Evolutionary conservation across 1,140 invertebrate species (phyloP).

Genomic region (Hylaeus volcanicus): DNA sequence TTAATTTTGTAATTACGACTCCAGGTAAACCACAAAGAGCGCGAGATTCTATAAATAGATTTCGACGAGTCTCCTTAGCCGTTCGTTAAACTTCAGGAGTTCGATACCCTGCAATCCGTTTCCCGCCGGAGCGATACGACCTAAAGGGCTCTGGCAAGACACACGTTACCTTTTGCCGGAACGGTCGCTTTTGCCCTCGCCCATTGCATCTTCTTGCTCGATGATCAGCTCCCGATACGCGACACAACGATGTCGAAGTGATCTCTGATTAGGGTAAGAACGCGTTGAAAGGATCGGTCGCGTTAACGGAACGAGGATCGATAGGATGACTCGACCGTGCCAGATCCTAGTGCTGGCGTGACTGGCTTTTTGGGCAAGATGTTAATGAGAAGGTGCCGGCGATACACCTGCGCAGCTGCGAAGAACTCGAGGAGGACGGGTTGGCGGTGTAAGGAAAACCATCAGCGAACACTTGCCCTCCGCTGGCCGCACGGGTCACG

Average conservation of each 20-base stretch:
- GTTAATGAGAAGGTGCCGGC: constrained; percentile 69
- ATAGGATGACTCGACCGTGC: constrained; percentile 44
- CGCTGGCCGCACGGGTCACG: not conserved
- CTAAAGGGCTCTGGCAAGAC: too few relatives aligned
- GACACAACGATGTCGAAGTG: not conserved
- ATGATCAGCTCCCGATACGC: constrained; percentile 28
- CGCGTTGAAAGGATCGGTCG: not conserved
- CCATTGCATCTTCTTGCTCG: constrained; percentile 74
- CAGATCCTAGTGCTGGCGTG: constrained; percentile 65
- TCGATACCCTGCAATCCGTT: constrained; percentile 32
- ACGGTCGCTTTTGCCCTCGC: constrained; percentile 73
- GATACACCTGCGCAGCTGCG: constrained; percentile 68
- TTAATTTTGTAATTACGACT: not conserved
- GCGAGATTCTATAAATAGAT: constrained; percentile 20
- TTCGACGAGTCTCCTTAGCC: not conserved
- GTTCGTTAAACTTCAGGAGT: constrained; percentile 38
- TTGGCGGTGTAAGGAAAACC: constrained; percentile 7
- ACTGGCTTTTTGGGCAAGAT: constrained; percentile 69
- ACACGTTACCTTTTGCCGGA: constrained; percentile 73
- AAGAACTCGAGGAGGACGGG: not conserved
- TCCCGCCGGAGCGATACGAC: constrained; percentile 26
- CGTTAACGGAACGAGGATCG: constrained; percentile 5
- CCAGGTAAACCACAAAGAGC: not conserved
- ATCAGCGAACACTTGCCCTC: not conserved
- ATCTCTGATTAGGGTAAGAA: not conserved